Evolutionary conservation across 2,797 vertebrate genomes (phyloP), one percentile per base, ranked within the genome.

Genomic region (Buphagus erythrorhynchus): DNA sequence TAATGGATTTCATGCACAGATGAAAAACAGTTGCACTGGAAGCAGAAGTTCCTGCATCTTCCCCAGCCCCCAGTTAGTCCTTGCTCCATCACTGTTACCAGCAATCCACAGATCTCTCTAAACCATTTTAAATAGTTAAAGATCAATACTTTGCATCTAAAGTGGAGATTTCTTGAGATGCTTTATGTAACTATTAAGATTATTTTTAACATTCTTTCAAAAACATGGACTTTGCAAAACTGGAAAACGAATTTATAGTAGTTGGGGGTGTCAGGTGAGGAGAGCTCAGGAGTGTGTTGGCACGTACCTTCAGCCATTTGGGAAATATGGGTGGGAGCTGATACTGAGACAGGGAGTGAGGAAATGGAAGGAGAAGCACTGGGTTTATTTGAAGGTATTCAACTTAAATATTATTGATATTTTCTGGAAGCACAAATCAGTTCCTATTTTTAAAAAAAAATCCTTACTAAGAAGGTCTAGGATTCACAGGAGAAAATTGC

Each of bases 401-500:
- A 52, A 5, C 16, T 58, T 33, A 9, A 61, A 19, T 58, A 46
- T 43, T 28, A 9, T 65, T 38, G 11, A 3, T 58, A 9, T 43
- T 91, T 92, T 89, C 51, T 22, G 73, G 72, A 61, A 90, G n/a
- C 46, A 49, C 19, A 38, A 49, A n/a, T 51, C 42, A 43, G 18
- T 40, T 86, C 0, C 1, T 57, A 7, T 29, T n/a, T n/a, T 29
- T 9, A 9, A 3, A 16, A n/a, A 19, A 15, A 13, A 45, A 21
- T 33, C 20, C 22, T 40, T 87, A 17, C 7, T 54, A n/a, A n/a
- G 46, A 61, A 61, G 24, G 35, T 59, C 36, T 73, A 3, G 65
- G 33, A 67, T 81, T 88, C 57, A 40, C 29, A 52, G 29, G 40
- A 75, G 24, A 77, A 83, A 84, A 63, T 43, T 59, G 11, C n/a